Conservation (phyloP, 2,888 invertebrate genomes). For the Drosophila cracens region DNA sequence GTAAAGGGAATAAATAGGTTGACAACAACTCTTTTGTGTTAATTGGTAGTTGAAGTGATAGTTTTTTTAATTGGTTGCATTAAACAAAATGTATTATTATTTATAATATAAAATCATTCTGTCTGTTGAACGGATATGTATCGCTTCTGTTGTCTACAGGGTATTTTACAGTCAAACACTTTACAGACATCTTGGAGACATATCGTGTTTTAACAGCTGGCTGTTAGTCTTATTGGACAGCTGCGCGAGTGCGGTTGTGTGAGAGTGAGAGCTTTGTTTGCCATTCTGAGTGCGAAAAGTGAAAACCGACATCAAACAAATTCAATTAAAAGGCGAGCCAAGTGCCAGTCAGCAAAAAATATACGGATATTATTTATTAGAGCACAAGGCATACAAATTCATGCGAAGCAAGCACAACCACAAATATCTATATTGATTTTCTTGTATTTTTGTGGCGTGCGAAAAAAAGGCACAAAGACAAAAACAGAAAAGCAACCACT, state of each 20-base stretch:
- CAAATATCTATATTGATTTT: slow-evolving; percentile 67
- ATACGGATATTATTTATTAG: slow-evolving; percentile 38
- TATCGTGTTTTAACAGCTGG: slow-evolving; percentile 46
- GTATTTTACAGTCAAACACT: slow-evolving; percentile 18
- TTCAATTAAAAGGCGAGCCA: slow-evolving; percentile 51
- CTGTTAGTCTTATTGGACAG: slow-evolving; percentile 62
- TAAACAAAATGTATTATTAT: neutral
- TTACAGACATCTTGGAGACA: slow-evolving; percentile 8
- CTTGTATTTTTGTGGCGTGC: slow-evolving; percentile 37
- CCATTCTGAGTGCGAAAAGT: slow-evolving; percentile 29
- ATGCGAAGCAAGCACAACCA: slow-evolving; percentile 8
- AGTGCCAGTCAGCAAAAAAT: slow-evolving; percentile 30
- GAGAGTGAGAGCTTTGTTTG: slow-evolving; percentile 26
- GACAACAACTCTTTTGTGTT: neutral
- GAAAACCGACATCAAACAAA: slow-evolving; percentile 47
- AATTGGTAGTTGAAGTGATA: neutral
- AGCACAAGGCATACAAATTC: slow-evolving; percentile 18
- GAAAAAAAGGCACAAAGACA: slow-evolving; percentile 32
- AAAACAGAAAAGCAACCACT: slow-evolving; percentile 54
- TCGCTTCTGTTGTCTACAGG: neutral
- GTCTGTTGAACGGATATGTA: neutral
- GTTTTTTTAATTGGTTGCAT: neutral
- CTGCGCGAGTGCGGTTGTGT: slow-evolving; percentile 56
- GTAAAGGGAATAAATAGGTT: neutral
- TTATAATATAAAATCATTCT: too few species aligned